Conservation (phyloP, 2,113 vertebrate species). For the Glaucomys volans region DNA sequence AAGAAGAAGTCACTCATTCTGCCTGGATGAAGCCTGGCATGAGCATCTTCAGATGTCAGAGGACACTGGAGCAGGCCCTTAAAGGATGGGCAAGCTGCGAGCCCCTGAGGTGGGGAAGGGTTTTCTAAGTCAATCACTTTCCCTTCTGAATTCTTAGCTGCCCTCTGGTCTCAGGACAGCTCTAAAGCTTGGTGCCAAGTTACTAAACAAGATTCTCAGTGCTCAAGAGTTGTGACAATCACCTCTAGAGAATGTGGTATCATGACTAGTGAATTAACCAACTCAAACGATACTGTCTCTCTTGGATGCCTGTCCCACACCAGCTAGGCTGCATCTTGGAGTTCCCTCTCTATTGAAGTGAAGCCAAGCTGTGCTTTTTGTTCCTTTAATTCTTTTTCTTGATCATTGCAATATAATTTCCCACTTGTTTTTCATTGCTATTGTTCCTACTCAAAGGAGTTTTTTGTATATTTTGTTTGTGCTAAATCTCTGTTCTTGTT, state of each 20-base stretch:
- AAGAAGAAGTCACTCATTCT: not conserved
- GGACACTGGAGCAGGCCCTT: not conserved
- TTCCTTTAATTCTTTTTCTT: not conserved
- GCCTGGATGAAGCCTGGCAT: not conserved
- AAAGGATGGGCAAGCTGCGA: not conserved
- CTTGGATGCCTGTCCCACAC: not conserved
- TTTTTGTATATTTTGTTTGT: not conserved
- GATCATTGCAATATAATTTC: not conserved
- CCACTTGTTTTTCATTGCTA: not conserved
- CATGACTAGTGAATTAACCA: not conserved
- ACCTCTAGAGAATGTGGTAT: rapidly evolving
- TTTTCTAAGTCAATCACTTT: not conserved
- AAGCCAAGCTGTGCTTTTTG: not conserved
- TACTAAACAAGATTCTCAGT: not conserved
- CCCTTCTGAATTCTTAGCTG: not conserved
- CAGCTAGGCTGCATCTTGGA: not conserved
- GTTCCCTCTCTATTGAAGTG: not conserved
- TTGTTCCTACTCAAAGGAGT: not conserved
- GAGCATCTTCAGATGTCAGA: not conserved
- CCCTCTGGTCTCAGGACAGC: not conserved
- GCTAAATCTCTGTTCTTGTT: constrained; percentile 30
- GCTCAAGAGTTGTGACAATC: not conserved
- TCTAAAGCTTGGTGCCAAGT: not conserved
- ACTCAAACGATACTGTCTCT: not conserved
- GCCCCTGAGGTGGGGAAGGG: not conserved